A percentile compares a stretch with the other conserved stretches of the same genome.
Conservation (phyloP, 2,888 invertebrate genomes). For the Philaethria dido region DNA sequence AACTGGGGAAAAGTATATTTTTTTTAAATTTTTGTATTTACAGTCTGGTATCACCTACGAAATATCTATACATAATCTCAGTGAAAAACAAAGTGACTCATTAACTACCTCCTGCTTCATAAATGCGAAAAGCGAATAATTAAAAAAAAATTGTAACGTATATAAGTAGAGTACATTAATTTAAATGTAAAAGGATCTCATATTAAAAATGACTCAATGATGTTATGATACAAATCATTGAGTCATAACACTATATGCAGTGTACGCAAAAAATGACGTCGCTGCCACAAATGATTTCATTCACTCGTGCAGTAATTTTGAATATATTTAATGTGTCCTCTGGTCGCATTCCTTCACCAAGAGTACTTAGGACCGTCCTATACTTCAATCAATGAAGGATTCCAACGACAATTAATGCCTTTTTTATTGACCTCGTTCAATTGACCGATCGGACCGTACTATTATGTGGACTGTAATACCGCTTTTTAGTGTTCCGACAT, state of each 20-base stretch:
- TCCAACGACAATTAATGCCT: slow-evolving; percentile 60
- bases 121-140: not conserved
- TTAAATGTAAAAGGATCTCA: slow-evolving; percentile 6
- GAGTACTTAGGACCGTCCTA: slow-evolving; percentile 6
- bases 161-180: not conserved
- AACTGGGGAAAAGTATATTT: no score
- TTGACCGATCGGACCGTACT: slow-evolving; percentile 48
- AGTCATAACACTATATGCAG: slow-evolving; percentile 11
- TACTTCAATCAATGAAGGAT: slow-evolving; percentile 54
- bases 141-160: not conserved
- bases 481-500: not conserved
- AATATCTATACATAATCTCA: no score
- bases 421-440: slow-evolving; percentile 69
- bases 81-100: no score
- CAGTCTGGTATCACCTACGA: no score
- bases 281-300: slow-evolving; percentile 3
- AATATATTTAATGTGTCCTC: slow-evolving; percentile 9
- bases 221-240: slow-evolving; percentile 9
- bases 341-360: slow-evolving; percentile 29
- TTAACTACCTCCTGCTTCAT: no score
- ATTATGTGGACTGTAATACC: not conserved
- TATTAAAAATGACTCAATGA: slow-evolving; percentile 19
- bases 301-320: slow-evolving; percentile 24
- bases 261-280: slow-evolving; percentile 17
- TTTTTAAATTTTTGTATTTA: no score